These are phyloP conservation scores for Paracanthobrama guichenoti DNA, from an alignment of 2,113 vertebrate species.

Conservation along the genomic window DNA sequence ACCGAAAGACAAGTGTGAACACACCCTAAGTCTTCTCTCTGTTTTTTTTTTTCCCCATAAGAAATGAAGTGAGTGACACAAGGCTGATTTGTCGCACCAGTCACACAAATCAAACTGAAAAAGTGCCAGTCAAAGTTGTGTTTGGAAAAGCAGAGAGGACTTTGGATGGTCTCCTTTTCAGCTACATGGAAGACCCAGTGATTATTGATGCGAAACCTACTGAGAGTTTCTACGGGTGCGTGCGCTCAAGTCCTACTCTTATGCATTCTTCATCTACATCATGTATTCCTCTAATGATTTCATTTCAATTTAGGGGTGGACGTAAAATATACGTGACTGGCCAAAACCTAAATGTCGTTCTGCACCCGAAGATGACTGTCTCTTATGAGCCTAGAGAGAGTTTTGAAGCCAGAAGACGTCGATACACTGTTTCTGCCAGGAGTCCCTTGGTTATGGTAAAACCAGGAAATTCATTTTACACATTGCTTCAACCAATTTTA, in stretches of 20 bases:
- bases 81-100: constrained; percentile 80
- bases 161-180: constrained; percentile 64
- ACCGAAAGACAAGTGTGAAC: too few relatives aligned
- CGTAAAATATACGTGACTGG: constrained; percentile 79
- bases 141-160: constrained; percentile 77
- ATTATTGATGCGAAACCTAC: constrained; percentile 73
- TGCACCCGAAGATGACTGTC: constrained; percentile 75
- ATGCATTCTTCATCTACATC: neutral
- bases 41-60: constrained; percentile 48
- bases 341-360: constrained; percentile 80
- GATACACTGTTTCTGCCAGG: constrained; percentile 57
- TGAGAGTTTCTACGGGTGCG: constrained; percentile 78
- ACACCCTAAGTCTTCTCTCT: neutral
- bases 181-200: constrained; percentile 78
- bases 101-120: constrained; percentile 69
- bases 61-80: constrained; percentile 73
- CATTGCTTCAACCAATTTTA: neutral
- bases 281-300: constrained; percentile 11
- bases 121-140: constrained; percentile 70
- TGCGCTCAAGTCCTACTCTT: neutral
- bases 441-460: constrained; percentile 75
- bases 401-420: constrained; percentile 61
- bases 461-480: neutral
- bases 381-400: constrained; percentile 64
- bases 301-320: constrained; percentile 74